Conservation (phyloP, 2,888 invertebrate genomes). For the Trichacis sp. region DNA sequence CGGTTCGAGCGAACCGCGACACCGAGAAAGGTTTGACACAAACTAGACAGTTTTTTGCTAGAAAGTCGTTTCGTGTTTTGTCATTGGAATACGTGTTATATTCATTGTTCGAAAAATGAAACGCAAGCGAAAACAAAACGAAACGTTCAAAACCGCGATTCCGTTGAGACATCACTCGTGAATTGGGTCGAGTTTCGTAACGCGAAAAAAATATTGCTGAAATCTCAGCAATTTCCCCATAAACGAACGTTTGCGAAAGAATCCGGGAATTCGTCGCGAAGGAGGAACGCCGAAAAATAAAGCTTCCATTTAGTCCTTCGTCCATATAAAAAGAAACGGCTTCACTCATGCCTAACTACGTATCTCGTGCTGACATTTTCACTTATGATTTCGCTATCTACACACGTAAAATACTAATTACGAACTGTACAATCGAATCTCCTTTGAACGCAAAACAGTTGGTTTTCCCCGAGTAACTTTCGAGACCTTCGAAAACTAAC, state of each 20-base stretch:
- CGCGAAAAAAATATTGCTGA: slow-evolving; percentile 8
- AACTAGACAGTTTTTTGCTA: slow-evolving; percentile 10
- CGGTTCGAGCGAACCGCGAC: slow-evolving; percentile 25
- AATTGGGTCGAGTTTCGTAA: slow-evolving; percentile 25
- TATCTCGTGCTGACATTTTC: slow-evolving; percentile 43
- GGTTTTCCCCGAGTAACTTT: background rate
- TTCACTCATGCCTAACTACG: slow-evolving; percentile 46
- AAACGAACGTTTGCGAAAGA: no score
- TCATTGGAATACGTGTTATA: slow-evolving; percentile 1
- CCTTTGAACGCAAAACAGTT: no score
- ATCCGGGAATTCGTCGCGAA: slow-evolving; percentile 37
- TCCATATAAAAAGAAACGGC: slow-evolving; percentile 57
- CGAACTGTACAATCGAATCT: slow-evolving; percentile 23
- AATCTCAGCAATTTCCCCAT: no score
- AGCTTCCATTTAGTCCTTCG: slow-evolving; percentile 51
- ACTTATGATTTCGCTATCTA: slow-evolving; percentile 42
- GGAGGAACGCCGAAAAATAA: slow-evolving; percentile 49
- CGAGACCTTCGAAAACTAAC: background rate
- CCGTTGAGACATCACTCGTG: background rate
- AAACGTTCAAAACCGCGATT: slow-evolving; percentile 1
- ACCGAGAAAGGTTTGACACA: slow-evolving; percentile 33
- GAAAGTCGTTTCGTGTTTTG: background rate
- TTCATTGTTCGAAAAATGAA: background rate
- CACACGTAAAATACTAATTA: slow-evolving; percentile 48
- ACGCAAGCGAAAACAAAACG: slow-evolving; percentile 6